These are phyloP conservation scores for Sakesphorus luctuosus DNA, from an alignment of 2,113 vertebrate species.

Conservation along the genomic window DNA sequence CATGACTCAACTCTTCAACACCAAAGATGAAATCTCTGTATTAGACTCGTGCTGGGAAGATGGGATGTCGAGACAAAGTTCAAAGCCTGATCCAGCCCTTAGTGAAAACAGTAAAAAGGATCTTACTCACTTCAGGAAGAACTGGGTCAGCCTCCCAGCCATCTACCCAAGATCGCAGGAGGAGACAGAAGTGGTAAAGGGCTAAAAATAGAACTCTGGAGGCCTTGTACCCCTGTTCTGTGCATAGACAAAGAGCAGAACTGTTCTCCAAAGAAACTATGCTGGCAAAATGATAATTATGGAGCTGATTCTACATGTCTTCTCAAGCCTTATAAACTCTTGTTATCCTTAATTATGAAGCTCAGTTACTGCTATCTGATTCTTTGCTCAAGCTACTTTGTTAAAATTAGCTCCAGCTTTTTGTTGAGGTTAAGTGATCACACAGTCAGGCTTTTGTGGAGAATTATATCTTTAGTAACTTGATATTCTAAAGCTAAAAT, in stretches of 20 bases:
- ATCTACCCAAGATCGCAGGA: not conserved
- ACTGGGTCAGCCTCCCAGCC: not conserved
- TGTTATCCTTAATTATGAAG: not conserved
- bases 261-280: not conserved
- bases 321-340: not conserved
- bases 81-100: constrained; percentile 5
- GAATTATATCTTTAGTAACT: constrained; percentile 11
- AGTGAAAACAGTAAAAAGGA: not conserved
- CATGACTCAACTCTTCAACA: not conserved
- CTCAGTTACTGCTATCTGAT: not conserved
- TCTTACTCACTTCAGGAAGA: constrained; percentile 6
- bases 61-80: not conserved
- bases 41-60: not conserved
- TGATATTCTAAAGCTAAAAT: constrained; percentile 24
- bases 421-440: constrained; percentile 27
- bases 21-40: not conserved
- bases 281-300: not conserved
- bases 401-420: not conserved
- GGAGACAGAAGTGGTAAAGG: not conserved
- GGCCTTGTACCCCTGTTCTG: not conserved
- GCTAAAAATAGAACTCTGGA: not conserved
- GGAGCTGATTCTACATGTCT: not conserved
- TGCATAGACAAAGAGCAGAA: rapidly evolving
- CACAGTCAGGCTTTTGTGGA: not conserved
- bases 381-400: not conserved